Percentiles rank a stretch among this genome's conserved stretches.
These are phyloP conservation scores for Argyresthia goedartella DNA, from an alignment of 2,888 invertebrate species.

Conservation along the genomic window DNA sequence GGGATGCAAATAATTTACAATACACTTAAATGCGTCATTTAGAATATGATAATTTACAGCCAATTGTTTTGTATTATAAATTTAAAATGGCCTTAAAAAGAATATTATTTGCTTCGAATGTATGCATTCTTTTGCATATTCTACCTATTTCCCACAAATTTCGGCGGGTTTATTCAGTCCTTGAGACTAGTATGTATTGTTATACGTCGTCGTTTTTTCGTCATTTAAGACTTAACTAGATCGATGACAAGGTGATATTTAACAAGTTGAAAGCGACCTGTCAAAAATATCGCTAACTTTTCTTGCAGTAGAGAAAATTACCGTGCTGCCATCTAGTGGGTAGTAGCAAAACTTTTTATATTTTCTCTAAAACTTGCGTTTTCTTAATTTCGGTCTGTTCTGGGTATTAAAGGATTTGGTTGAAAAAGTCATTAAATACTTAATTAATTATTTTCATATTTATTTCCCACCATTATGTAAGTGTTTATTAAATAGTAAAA, in stretches of 20 bases:
- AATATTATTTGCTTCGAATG: no score
- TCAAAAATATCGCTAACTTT: background rate
- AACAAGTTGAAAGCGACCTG: background rate
- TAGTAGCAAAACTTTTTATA: conserved; percentile 38
- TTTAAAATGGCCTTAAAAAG: no score
- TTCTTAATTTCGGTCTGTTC: conserved; percentile 34
- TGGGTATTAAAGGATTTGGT: no score
- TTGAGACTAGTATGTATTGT: background rate
- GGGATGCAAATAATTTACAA: conserved; percentile 8
- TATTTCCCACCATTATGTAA: no score
- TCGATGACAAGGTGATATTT: background rate
- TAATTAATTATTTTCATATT: no score
- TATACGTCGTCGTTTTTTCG: background rate
- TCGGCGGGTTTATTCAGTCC: background rate
- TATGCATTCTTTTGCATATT: background rate
- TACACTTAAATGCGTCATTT: background rate
- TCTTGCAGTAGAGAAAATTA: background rate
- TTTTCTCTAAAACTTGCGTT: conserved; percentile 26
- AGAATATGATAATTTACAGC: background rate
- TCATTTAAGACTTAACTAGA: background rate
- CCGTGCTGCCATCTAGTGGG: conserved; percentile 48
- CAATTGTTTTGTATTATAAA: background rate
- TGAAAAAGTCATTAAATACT: no score
- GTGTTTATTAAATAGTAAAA: no score
- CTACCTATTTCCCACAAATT: background rate